Base-by-base conservation (phyloP, 2,888 invertebrate genomes). In the Ferrisia virgata region DNA sequence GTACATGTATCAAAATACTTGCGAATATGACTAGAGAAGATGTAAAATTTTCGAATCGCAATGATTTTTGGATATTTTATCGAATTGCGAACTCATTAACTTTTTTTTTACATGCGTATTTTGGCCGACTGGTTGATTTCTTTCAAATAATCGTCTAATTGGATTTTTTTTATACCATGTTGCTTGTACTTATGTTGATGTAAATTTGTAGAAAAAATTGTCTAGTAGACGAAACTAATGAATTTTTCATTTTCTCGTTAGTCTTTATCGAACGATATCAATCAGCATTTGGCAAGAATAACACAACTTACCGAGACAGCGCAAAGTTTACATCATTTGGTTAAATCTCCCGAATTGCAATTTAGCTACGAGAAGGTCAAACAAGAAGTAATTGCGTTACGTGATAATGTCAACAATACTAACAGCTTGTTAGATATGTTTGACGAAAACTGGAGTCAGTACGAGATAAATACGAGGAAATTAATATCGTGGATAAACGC, bases 251-350 rank as follows among this genome's bases (percentile, higher is more conserved):
- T 53, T 85, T 82, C 18, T 84, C 86, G 87, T 58, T 86, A 95
- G 89, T 93, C 95, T 0, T 89, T 96, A 36, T 93, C 93, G 86
- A 90, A 93, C 22, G 96, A 96, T 87, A 92, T 95, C 69, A 93
- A 93, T 0, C 92, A 94, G 86, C 96, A 96, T 88, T 93, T 95
- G 85, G 93, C 94, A 0, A 93, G 94, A 88, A 91, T 95, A 87
- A 89, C 93, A 39, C 93, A 95, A 86, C 90, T 96, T 0, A 92
- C 40, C 22, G 84, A 80, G 13, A 33, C 94, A 69, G 93, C 95
- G 0, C 93, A 93, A 86, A 92, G 93, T 86, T 89, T 96, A 22
- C 93, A 94, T 89, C 93, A 93, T 80, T 89, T 95, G 13, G 92
- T 96, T 18, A 91, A 92, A 84, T 94, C 95, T 86, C 92, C 93